Conservation (phyloP, 2,888 invertebrate genomes). For the Nomada ruficornis region DNA sequence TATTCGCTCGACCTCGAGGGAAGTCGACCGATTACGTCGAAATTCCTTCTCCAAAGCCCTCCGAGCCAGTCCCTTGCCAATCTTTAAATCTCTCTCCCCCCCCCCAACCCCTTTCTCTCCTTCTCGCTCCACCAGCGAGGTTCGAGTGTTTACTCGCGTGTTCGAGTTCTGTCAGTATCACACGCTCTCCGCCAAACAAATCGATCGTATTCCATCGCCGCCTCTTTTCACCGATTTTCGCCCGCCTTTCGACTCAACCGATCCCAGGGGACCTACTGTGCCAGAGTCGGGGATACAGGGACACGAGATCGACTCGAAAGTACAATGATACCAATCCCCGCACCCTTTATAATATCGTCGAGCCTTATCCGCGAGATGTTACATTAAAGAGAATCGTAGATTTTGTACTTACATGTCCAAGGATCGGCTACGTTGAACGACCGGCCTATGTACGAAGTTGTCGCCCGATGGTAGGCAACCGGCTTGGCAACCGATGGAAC, state of each 20-base stretch:
- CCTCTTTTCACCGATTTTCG: slow-evolving; percentile 55
- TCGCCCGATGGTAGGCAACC: slow-evolving; percentile 34
- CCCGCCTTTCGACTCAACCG: slow-evolving; percentile 39
- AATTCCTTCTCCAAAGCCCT: slow-evolving; percentile 51
- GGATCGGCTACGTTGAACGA: slow-evolving; percentile 75
- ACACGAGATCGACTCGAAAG: not conserved
- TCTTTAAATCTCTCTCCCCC: slow-evolving; percentile 11
- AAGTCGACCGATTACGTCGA: slow-evolving; percentile 61
- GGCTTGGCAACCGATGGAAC: slow-evolving; percentile 48
- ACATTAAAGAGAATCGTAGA: too few relatives aligned
- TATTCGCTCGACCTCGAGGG: slow-evolving; percentile 39
- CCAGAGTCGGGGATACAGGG: not conserved
- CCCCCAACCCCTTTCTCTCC: not conserved
- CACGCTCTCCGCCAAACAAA: slow-evolving; percentile 69
- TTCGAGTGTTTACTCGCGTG: slow-evolving; percentile 70
- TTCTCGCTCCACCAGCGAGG: not conserved
- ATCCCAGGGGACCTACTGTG: slow-evolving; percentile 20
- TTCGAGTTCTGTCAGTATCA: slow-evolving; percentile 69
- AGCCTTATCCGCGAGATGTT: too few relatives aligned
- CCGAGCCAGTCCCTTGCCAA: slow-evolving; percentile 30
- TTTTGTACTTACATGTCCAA: slow-evolving; percentile 74
- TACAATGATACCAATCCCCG: not conserved
- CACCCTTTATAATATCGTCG: not conserved
- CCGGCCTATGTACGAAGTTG: slow-evolving; percentile 66
- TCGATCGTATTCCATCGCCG: slow-evolving; percentile 62